Percentiles rank a stretch among this genome's conserved stretches.
Evolutionary conservation across 2,888 invertebrate species (phyloP).

Genomic region (Sisyra nigra): DNA sequence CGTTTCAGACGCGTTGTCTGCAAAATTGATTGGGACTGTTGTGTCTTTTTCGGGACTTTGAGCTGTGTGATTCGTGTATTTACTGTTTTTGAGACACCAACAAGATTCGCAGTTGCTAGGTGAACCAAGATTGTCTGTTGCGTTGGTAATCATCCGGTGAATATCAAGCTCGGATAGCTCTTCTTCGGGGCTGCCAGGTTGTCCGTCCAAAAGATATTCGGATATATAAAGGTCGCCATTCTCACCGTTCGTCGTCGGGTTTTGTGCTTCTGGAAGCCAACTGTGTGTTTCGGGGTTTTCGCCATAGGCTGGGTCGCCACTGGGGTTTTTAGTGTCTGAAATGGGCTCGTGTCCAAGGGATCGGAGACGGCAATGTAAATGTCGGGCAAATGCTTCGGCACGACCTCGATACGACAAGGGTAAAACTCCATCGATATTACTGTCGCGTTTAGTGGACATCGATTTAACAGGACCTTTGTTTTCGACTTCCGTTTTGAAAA

Average conservation of each 20-base stretch:
- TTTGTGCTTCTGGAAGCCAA: slow-evolving; percentile 16
- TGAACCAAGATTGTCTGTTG: slow-evolving; percentile 27
- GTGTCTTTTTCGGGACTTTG: too few species aligned
- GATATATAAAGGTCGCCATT: slow-evolving; percentile 24
- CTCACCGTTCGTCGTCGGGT: slow-evolving; percentile 33
- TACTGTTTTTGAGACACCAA: too few species aligned
- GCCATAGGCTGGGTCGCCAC: slow-evolving; percentile 15
- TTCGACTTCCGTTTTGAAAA: too few species aligned
- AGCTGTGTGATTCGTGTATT: too few species aligned
- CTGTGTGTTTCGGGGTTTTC: slow-evolving; percentile 24
- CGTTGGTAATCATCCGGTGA: slow-evolving; percentile 23
- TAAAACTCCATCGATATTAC: slow-evolving; percentile 50
- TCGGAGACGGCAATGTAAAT: slow-evolving; percentile 56
- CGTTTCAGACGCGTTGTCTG: slow-evolving; percentile 21
- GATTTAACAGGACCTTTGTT: not conserved
- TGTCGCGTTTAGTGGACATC: slow-evolving; percentile 22
- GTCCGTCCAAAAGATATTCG: slow-evolving; percentile 21
- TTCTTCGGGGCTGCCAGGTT: slow-evolving; percentile 54
- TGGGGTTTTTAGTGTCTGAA: not conserved
- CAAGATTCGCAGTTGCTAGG: slow-evolving; percentile 17
- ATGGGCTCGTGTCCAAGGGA: slow-evolving; percentile 36
- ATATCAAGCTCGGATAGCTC: slow-evolving; percentile 36
- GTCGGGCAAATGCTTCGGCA: slow-evolving; percentile 66
- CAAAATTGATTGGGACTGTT: slow-evolving; percentile 7
- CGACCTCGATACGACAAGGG: slow-evolving; percentile 66